phyloP scores from a whole-genome alignment of 2,113 vertebrate genomes.

The Potamarius usumacintae region DNA sequence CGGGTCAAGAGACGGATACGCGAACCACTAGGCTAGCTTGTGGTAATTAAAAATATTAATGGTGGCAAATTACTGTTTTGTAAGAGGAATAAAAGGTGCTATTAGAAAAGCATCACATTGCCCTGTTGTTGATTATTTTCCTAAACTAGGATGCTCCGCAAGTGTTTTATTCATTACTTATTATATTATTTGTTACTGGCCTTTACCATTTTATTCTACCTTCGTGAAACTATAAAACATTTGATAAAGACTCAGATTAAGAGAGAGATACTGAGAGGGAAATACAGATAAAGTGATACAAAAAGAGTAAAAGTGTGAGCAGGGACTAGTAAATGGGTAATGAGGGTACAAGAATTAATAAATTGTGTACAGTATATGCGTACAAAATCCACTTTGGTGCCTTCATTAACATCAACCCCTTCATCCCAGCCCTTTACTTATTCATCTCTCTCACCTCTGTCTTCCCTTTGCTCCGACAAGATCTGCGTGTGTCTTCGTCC shows the following conservation, averaged over 20 bases:
- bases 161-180: not conserved
- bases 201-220: not conserved
- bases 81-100: not conserved
- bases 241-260: not conserved
- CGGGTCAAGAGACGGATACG: no score
- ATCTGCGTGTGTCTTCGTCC: conserved; percentile 84
- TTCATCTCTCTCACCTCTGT: conserved; percentile 78
- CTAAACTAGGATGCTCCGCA: not conserved
- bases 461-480: conserved; percentile 96
- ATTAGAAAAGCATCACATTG: not conserved
- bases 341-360: not conserved
- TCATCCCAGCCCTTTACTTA: conserved; percentile 22
- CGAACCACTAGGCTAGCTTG: no score
- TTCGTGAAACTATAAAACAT: not conserved
- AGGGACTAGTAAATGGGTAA: no score
- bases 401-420: not conserved
- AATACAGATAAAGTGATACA: not conserved
- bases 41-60: not conserved
- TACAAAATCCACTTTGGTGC: not conserved
- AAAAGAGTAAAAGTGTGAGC: not conserved
- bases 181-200: not conserved
- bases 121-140: not conserved
- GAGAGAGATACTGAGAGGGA: not conserved
- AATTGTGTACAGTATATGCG: not conserved
- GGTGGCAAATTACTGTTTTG: not conserved